Evolutionary conservation across 2,113 vertebrate species (phyloP).

Genomic region (Corydoras sp.): DNA sequence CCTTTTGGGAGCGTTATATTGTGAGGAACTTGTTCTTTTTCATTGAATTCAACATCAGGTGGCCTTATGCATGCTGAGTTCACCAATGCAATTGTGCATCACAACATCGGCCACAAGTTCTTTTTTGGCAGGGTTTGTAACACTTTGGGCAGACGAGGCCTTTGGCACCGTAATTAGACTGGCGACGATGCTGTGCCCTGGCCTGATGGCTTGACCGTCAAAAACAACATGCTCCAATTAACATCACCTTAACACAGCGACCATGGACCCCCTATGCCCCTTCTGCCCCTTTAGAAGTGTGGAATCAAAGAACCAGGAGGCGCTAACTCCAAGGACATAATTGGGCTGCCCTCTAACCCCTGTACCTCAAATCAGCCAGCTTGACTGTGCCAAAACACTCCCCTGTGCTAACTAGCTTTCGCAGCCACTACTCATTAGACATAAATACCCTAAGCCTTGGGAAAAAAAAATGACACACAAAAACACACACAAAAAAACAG

Average conservation of each 20-base stretch:
- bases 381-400: constrained; percentile 81
- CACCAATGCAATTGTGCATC: constrained; percentile 4
- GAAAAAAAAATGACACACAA: constrained; percentile 42
- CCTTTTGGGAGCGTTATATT: too few relatives aligned
- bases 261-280: constrained; percentile 69
- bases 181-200: constrained; percentile 38
- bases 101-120: not conserved
- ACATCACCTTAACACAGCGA: constrained; percentile 81
- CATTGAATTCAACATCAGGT: not conserved
- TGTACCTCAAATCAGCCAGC: constrained; percentile 78
- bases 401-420: constrained; percentile 94
- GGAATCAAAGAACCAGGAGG: constrained; percentile 83
- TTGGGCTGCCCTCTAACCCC: constrained; percentile 94
- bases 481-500: constrained; percentile 17
- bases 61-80: not conserved
- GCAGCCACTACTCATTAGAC: constrained; percentile 95
- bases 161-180: constrained; percentile 50
- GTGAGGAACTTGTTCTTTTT: too few relatives aligned
- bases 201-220: constrained; percentile 37
- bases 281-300: constrained; percentile 83
- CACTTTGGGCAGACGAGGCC: constrained; percentile 19
- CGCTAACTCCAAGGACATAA: constrained; percentile 85
- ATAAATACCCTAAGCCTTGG: constrained; percentile 45
- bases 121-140: constrained; percentile 6
- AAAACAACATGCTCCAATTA: constrained; percentile 80